phyloP scores from a whole-genome alignment of 2,888 invertebrate species.

The Anaspis maculata region DNA sequence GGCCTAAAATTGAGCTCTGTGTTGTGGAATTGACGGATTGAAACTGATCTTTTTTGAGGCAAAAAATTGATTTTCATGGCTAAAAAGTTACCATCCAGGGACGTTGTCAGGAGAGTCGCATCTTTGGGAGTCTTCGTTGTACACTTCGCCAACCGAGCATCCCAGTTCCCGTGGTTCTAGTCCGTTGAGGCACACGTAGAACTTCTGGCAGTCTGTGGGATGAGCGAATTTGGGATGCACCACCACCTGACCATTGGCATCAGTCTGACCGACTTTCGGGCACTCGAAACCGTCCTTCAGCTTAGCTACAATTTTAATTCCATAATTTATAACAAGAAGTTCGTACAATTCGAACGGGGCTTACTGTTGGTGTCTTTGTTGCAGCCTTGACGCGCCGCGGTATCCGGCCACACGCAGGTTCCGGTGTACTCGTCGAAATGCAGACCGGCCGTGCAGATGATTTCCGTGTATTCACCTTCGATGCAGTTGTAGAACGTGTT shows the following conservation, averaged over 20 bases:
- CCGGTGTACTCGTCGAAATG: slow-evolving; percentile 86
- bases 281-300: slow-evolving; percentile 79
- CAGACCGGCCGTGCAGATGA: slow-evolving; percentile 77
- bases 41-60: too few species aligned
- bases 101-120: slow-evolving; percentile 90
- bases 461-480: slow-evolving; percentile 71
- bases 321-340: neutral
- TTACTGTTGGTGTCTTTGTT: slow-evolving; percentile 30
- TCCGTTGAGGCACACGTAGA: slow-evolving; percentile 84
- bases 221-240: slow-evolving; percentile 82
- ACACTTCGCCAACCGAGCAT: slow-evolving; percentile 82
- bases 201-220: slow-evolving; percentile 82
- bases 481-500: slow-evolving; percentile 85
- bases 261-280: slow-evolving; percentile 60
- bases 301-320: slow-evolving; percentile 49
- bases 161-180: slow-evolving; percentile 81
- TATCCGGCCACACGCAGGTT: slow-evolving; percentile 84
- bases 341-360: neutral
- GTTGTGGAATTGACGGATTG: too few species aligned
- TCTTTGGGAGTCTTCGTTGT: slow-evolving; percentile 74
- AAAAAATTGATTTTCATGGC: slow-evolving; percentile 3
- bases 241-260: slow-evolving; percentile 60
- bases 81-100: slow-evolving; percentile 65
- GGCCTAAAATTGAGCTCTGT: too few species aligned
- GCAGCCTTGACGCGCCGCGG: slow-evolving; percentile 69